These are phyloP conservation scores for Seladonia tumulorum DNA, from an alignment of 2,888 invertebrate species.

Conservation along the genomic window DNA sequence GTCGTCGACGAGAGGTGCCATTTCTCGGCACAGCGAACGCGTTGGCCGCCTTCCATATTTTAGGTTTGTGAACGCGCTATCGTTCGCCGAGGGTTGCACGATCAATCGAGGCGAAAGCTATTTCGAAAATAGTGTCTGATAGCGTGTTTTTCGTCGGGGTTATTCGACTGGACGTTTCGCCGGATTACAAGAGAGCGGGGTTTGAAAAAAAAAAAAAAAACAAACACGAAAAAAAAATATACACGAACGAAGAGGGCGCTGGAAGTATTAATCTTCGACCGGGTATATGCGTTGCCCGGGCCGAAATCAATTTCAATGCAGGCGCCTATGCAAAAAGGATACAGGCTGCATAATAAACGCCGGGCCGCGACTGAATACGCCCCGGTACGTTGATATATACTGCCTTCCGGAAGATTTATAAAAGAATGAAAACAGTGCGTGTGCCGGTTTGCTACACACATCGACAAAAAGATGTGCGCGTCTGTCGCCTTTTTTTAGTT, in stretches of 20 bases:
- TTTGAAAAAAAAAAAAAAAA: constrained; percentile 16
- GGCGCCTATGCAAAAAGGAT: constrained; percentile 56
- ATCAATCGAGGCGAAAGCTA: neutral
- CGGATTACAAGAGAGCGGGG: constrained; percentile 28
- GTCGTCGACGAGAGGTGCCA: no score
- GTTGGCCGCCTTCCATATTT: neutral
- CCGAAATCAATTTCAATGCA: constrained; percentile 67
- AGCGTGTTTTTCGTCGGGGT: neutral
- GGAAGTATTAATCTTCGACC: constrained; percentile 52
- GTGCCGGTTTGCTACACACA: neutral
- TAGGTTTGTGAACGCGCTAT: neutral
- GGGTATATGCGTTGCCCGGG: constrained; percentile 31
- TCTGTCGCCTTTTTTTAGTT: no score
- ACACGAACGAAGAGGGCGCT: constrained; percentile 15
- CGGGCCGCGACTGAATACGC: constrained; percentile 54
- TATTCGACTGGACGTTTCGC: neutral
- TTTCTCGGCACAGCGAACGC: neutral
- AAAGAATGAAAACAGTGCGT: constrained; percentile 68
- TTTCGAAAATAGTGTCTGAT: neutral
- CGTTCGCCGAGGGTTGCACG: neutral
- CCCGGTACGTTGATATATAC: constrained; percentile 61
- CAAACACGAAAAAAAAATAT: constrained; percentile 25
- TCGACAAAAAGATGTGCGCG: no score
- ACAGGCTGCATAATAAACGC: constrained; percentile 48
- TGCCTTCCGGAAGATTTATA: constrained; percentile 66